Evolutionary conservation across 1,140 invertebrate species (phyloP), one percentile per base, ranked within the genome.

Genomic region (Sycobia sp.): DNA sequence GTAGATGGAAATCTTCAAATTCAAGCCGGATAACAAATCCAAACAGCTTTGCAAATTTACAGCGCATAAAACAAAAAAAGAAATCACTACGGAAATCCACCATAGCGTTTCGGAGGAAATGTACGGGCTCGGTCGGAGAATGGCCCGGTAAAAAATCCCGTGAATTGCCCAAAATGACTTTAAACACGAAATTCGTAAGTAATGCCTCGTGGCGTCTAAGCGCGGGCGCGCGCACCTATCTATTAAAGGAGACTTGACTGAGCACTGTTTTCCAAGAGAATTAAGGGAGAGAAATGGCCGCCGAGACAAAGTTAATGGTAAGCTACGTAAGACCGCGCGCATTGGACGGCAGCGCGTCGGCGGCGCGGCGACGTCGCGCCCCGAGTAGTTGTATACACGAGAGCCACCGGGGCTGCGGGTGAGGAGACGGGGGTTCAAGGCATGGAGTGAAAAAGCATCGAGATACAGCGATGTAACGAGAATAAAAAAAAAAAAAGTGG

Each of bases 201-300:
- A 50, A 43, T 60, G 18, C 34, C 16, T 18, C 10, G 34, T 10
- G 9, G 3, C 14, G 14, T 39, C 7, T 39, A 11, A 39, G 36
- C 3, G 7, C 36, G 36, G 36, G 9, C 11, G 29, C 29, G 11
- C n/a, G 41, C 25, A 18, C 32, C 41, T 53, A 43, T 50, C 49
- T 54, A 62, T 62, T 53, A 54, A 46, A 46, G 39, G 16, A 23
- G 38, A 34, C 50, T 27, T 29, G 59, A 46, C 49, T 54, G 39
- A 53, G 27, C 32, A 27, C 49, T 62, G 22, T 62, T 62, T 46
- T 54, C 49, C 49, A 62, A 54, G 50, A 46, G 50, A 62, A 61
- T 61, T 62, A 54, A 47, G 50, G 29, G 41, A 62, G 59, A 62
- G 59, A 44, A 62, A 62, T 62, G 39, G 50, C 41, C 16, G 22